Conservation (phyloP, 2,888 invertebrate species). For the Drosophila mayaguana region DNA sequence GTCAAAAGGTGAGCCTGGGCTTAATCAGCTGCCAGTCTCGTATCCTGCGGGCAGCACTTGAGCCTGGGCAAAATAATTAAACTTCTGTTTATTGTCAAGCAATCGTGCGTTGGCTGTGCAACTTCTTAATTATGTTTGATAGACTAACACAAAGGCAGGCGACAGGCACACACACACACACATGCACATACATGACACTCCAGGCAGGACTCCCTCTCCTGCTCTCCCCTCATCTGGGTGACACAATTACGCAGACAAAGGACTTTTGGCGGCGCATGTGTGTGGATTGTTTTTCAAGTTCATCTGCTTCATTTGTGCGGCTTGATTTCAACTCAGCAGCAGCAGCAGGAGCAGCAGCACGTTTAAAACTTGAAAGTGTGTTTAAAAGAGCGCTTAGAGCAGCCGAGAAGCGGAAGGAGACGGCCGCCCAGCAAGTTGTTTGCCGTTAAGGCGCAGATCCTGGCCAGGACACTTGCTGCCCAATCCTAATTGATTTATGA, state of each 20-base stretch:
- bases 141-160: slow-evolving; percentile 56
- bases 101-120: slow-evolving; percentile 36
- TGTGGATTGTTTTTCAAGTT: slow-evolving; percentile 28
- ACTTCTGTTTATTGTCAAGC: slow-evolving; percentile 78
- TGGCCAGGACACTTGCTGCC: slow-evolving; percentile 49
- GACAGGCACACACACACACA: slow-evolving; percentile 9
- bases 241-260: slow-evolving; percentile 71
- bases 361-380: slow-evolving; percentile 66
- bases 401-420: background rate
- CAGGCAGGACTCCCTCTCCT: slow-evolving; percentile 23
- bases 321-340: slow-evolving; percentile 29
- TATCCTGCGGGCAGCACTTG: slow-evolving; percentile 22
- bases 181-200: slow-evolving; percentile 46
- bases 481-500: slow-evolving; percentile 84
- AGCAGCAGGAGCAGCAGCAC: slow-evolving; percentile 51
- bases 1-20: slow-evolving; percentile 78
- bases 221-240: slow-evolving; percentile 5
- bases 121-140: slow-evolving; percentile 78
- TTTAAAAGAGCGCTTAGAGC: slow-evolving; percentile 19
- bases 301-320: slow-evolving; percentile 44
- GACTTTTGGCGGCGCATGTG: slow-evolving; percentile 16
- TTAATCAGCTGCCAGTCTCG: slow-evolving; percentile 54
- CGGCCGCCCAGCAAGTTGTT: slow-evolving; percentile 68
- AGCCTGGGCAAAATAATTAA: slow-evolving; percentile 72
- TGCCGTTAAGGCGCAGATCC: slow-evolving; percentile 68